Base-by-base conservation (phyloP, 2,888 invertebrate species). In the Caenorhabditis parvicauda region DNA sequence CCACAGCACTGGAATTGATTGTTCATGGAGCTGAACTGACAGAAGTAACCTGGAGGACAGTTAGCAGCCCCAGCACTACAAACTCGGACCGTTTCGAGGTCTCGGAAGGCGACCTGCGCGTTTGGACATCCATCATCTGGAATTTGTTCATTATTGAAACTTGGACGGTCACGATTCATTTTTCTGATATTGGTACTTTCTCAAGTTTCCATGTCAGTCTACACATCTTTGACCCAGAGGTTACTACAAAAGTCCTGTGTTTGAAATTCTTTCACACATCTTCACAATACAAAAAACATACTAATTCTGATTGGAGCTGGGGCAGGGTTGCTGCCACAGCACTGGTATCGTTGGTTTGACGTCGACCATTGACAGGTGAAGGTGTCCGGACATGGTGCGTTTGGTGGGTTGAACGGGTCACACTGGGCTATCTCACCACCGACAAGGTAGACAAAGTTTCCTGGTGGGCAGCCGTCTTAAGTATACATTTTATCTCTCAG, bases 341-440 rank as follows among this genome's bases (percentile, higher is more conserved):
- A 70, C 41, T 70, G 70, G 29, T 69, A 67, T 4, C 64, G 54
- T 47, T 67, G 64, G 49, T 69, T 71, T 4, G 59, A 54, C 7
- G 54, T 57, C 2, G 67, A 69, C 71, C 71, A 71, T 49, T 71
- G 71, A 28, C 71, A 71, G 12, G 68, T 71, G 53, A 61, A 69
- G n/a, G 59, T 65, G 14, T 37, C 43, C 9, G 73, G 73, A 56
- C 77, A 77, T 14, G 76, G 76, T 19, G 75, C 72, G 56, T 77
- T 77, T 14, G 74, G 72, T 12, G 77, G 75, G 44, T 75, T 76
- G 70, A 77, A 71, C n/a, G 71, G 71, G 43, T 71, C 67, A 53
- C 71, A 71, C 41, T 62, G 60, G 7, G 59, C 66, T 17, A 64
- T 64, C 45, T 68, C 69, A 17, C 66, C 64, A 14, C 56, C 55